Percentiles rank a stretch among this genome's conserved stretches.
Conservation (phyloP, 2,888 invertebrate genomes). For the Catocala fraxini region DNA sequence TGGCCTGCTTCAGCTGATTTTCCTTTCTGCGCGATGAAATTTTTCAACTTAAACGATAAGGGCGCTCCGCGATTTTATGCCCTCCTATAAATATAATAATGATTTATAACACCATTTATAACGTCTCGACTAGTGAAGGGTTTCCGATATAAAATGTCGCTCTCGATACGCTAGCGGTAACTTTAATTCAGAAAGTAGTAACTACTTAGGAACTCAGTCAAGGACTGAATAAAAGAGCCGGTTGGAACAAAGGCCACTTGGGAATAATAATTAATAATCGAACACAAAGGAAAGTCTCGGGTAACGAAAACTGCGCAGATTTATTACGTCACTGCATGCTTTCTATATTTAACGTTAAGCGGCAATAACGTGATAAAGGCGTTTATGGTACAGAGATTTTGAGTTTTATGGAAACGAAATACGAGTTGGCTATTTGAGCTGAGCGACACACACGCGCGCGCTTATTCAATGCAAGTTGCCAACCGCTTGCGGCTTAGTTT, state of each 20-base stretch:
- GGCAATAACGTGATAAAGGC: conserved; percentile 21
- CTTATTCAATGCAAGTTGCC: neutral
- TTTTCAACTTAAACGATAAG: conserved; percentile 81
- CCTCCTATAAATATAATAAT: conserved; percentile 69
- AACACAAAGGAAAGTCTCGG: conserved; percentile 68
- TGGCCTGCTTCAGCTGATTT: conserved; percentile 73
- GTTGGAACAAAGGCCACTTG: conserved; percentile 68
- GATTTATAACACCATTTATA: conserved; percentile 70
- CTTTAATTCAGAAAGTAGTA: conserved; percentile 57
- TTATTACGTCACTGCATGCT: conserved; percentile 40
- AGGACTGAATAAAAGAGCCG: conserved; percentile 62
- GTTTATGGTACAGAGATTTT: conserved; percentile 4
- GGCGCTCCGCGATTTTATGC: conserved; percentile 66
- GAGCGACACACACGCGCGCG: neutral
- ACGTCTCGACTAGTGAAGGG: conserved; percentile 56
- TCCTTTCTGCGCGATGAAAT: conserved; percentile 73
- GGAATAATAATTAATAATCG: conserved; percentile 76
- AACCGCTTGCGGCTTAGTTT: neutral
- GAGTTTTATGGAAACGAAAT: neutral
- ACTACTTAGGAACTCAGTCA: conserved; percentile 62
- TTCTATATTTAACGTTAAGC: conserved; percentile 40
- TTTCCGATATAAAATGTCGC: conserved; percentile 60
- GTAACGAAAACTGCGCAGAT: conserved; percentile 59
- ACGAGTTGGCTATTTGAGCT: neutral
- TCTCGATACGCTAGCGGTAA: conserved; percentile 49